Conservation (phyloP, 2,888 invertebrate genomes). For the Thalpophila matura region DNA sequence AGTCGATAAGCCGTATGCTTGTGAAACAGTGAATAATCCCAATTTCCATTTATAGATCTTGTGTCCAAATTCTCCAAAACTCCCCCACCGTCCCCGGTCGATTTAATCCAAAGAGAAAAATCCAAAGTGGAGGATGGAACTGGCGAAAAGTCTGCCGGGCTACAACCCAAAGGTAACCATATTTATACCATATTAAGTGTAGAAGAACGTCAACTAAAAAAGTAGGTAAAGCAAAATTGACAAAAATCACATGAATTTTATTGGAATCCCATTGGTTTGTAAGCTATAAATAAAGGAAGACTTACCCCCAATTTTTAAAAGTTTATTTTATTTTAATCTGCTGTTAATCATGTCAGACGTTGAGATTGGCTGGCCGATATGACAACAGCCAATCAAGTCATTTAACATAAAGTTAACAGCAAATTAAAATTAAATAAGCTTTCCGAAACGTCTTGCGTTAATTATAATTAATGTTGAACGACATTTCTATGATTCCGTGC, state of each 20-base stretch:
- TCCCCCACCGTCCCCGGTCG: constrained; percentile 93
- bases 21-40: neutral
- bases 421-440: too few species aligned
- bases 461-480: neutral
- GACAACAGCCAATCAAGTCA: too few species aligned
- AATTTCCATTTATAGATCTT: constrained; percentile 83
- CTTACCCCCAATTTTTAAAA: too few species aligned
- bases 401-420: too few species aligned
- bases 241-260: constrained; percentile 27
- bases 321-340: too few species aligned
- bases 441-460: too few species aligned
- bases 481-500: too few species aligned
- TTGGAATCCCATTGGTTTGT: too few species aligned
- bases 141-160: constrained; percentile 83
- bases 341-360: too few species aligned
- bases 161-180: constrained; percentile 86
- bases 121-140: constrained; percentile 81
- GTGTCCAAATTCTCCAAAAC: constrained; percentile 92
- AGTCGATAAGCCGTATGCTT: neutral
- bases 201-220: neutral
- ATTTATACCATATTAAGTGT: neutral
- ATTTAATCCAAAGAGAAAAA: constrained; percentile 90
- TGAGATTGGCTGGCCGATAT: too few species aligned
- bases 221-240: neutral
- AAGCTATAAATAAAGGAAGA: too few species aligned